A percentile compares a stretch with the other conserved stretches of the same genome.
These are phyloP conservation scores for Lumbricus terrestris DNA, from an alignment of 2,888 invertebrate genomes.

Conservation along the genomic window DNA sequence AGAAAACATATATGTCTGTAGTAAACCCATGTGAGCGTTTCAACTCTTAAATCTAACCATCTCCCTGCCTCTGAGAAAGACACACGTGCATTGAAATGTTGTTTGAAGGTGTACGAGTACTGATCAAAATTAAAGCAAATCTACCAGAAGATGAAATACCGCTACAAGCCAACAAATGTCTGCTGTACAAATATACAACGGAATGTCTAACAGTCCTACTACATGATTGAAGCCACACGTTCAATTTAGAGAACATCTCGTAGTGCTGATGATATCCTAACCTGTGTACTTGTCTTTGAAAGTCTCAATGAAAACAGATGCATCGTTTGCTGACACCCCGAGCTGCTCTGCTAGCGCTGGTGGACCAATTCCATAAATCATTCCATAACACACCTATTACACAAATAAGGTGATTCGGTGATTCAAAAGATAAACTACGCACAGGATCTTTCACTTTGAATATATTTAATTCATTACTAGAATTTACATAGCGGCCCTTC, in stretches of 20 bases:
- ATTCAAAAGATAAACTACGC: neutral
- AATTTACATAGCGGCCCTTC: no score
- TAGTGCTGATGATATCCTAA: conserved; percentile 42
- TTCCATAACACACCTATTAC: conserved; percentile 82
- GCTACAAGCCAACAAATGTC: no score
- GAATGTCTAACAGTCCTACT: neutral
- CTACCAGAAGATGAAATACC: neutral
- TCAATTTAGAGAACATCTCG: neutral
- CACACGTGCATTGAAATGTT: neutral
- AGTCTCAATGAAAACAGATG: conserved; percentile 65
- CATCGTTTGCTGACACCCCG: conserved; percentile 76
- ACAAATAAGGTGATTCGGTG: neutral
- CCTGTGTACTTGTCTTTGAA: conserved; percentile 81
- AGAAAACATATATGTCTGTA: no score
- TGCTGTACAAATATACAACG: neutral
- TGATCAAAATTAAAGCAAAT: neutral
- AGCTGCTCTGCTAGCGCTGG: conserved; percentile 78
- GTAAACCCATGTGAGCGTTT: no score
- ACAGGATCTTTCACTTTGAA: neutral
- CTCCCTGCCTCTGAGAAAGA: no score
- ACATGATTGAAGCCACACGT: neutral
- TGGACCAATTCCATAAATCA: conserved; percentile 93
- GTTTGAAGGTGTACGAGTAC: neutral
- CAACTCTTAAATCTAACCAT: no score
- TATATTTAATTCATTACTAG: neutral